A percentile compares a stretch with the other conserved stretches of the same genome.
phyloP scores from a whole-genome alignment of 2,113 vertebrate genomes.

The Aegithalos caudatus region DNA sequence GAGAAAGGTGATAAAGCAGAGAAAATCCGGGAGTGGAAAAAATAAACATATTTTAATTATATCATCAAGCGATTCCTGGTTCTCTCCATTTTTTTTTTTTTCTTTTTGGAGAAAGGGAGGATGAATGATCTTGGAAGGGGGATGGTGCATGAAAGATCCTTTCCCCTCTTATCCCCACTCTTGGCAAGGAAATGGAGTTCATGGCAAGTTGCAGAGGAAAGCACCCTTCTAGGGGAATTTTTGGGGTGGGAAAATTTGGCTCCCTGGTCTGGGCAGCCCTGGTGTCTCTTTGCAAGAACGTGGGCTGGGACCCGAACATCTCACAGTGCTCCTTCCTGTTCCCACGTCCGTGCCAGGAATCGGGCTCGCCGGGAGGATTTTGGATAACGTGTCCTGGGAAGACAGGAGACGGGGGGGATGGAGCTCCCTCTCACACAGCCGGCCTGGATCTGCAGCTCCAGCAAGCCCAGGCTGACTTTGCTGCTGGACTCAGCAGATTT shows the following conservation, averaged over 20 bases:
- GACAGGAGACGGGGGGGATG: neutral
- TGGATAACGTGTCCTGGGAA: neutral
- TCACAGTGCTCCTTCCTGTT: constrained; percentile 41
- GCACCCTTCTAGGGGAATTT: neutral
- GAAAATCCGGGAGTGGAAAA: neutral
- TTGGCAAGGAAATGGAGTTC: neutral
- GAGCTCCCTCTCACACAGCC: neutral
- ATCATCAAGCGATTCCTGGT: neutral
- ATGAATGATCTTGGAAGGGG: neutral
- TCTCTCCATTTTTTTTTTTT: neutral
- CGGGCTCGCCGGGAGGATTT: neutral
- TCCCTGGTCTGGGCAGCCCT: neutral
- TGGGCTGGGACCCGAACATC: constrained; percentile 25
- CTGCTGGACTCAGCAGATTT: neutral
- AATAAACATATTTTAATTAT: neutral
- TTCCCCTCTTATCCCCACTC: neutral
- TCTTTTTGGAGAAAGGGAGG: neutral
- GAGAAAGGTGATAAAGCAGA: neutral
- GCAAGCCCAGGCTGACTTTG: neutral
- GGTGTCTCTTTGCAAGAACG: neutral
- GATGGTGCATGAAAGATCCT: neutral
- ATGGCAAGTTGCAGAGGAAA: neutral
- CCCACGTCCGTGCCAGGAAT: constrained; percentile 7
- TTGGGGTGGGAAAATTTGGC: neutral
- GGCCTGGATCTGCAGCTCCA: neutral